A percentile compares a stretch with the other conserved stretches of the same genome.
Evolutionary conservation across 2,888 invertebrate species (phyloP).

Genomic region (Eupithecia subumbrata): DNA sequence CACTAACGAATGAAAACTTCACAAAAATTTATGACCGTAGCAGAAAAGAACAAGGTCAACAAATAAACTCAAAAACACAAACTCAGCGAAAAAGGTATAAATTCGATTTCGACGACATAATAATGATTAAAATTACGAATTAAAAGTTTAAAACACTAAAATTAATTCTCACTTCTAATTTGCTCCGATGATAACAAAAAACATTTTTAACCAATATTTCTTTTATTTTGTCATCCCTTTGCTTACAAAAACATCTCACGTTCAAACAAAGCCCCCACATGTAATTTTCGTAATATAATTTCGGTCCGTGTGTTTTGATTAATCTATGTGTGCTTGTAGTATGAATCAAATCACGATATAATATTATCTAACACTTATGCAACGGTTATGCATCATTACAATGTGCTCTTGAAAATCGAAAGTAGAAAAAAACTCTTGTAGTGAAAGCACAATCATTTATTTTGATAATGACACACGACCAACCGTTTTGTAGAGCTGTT

Average conservation of each 20-base stretch:
- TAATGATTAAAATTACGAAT: neutral
- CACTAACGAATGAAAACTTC: neutral
- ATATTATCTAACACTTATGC: conserved; percentile 42
- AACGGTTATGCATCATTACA: conserved; percentile 32
- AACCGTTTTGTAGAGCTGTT: conserved; percentile 12
- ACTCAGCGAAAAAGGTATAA: neutral
- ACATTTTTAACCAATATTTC: neutral
- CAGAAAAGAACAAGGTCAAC: neutral
- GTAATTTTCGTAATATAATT: neutral
- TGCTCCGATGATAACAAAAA: neutral
- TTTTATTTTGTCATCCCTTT: neutral
- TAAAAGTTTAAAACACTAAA: neutral
- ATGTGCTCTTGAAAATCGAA: conserved; percentile 48
- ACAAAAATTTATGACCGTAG: neutral
- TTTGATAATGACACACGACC: conserved; percentile 12
- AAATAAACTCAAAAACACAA: neutral
- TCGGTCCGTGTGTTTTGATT: neutral
- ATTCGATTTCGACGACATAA: neutral
- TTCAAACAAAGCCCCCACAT: neutral
- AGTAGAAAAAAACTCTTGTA: conserved; percentile 34
- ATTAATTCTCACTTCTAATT: neutral
- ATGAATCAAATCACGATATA: conserved; percentile 17
- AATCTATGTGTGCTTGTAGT: neutral
- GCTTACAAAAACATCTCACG: neutral
- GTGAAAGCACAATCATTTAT: conserved; percentile 30